Evolutionary conservation across 2,888 invertebrate species (phyloP).

Genomic region (Acanthosepion esculentum): DNA sequence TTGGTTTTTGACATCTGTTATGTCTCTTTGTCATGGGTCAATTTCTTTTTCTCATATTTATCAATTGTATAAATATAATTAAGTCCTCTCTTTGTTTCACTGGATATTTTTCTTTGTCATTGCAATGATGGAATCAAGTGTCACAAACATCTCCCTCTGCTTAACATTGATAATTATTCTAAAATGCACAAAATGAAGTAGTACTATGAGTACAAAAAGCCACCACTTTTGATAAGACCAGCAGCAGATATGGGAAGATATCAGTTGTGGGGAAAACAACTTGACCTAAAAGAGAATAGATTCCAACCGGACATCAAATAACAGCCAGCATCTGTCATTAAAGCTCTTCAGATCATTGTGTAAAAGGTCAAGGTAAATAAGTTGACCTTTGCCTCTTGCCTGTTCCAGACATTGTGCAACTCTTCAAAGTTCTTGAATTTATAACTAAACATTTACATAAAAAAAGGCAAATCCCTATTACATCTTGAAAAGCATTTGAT

Average conservation of each 20-base stretch:
- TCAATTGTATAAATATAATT: too few species aligned
- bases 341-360: slow-evolving; percentile 17
- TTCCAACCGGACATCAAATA: slow-evolving; percentile 33
- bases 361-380: neutral
- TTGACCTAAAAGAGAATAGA: slow-evolving; percentile 33
- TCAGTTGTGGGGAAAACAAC: neutral
- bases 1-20: too few species aligned
- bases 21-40: too few species aligned
- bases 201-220: neutral
- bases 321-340: slow-evolving; percentile 2
- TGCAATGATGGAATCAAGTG: neutral
- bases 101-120: neutral
- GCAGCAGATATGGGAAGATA: neutral
- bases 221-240: neutral
- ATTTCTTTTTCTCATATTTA: too few species aligned
- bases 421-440: neutral
- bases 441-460: neutral
- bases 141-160: neutral
- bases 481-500: neutral
- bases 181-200: neutral
- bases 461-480: neutral
- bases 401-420: neutral
- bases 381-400: neutral
- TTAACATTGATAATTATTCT: neutral
- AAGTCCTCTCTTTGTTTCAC: neutral